Evolutionary conservation across 1,140 invertebrate genomes (phyloP).

Genomic region (Achatina immaculata): DNA sequence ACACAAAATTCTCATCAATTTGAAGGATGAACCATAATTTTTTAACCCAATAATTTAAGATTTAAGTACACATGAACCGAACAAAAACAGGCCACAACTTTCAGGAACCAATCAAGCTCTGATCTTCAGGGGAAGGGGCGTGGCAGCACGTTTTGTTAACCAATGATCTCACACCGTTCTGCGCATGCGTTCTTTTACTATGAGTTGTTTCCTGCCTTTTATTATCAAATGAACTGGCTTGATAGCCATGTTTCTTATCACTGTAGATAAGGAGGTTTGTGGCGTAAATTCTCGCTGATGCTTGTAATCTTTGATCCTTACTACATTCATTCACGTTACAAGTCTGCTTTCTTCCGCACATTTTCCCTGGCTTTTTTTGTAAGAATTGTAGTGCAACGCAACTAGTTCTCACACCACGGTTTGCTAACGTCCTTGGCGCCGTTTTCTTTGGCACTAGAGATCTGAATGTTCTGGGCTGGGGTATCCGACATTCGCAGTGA

Average conservation of each 20-base stretch:
- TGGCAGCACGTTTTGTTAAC: conserved; percentile 45
- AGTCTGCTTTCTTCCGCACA: background rate
- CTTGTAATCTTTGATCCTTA: background rate
- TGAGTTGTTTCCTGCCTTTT: background rate
- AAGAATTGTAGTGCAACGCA: background rate
- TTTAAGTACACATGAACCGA: too few species aligned
- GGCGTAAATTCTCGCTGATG: background rate
- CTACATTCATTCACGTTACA: background rate
- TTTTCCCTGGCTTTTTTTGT: background rate
- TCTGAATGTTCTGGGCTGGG: background rate
- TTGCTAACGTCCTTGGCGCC: background rate
- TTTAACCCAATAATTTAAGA: too few species aligned
- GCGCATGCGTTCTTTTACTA: conserved; percentile 2
- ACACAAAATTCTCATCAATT: too few species aligned
- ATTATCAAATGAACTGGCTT: background rate
- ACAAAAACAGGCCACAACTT: too few species aligned
- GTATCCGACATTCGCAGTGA: conserved; percentile 39
- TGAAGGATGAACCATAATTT: too few species aligned
- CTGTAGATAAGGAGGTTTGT: conserved; percentile 7
- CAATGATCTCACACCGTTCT: conserved; percentile 28
- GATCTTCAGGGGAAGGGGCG: conserved; percentile 33
- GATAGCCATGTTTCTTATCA: background rate
- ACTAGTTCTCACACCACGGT: background rate
- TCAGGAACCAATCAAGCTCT: conserved; percentile 46
- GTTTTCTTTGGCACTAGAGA: background rate